Base-by-base conservation (phyloP, 2,113 vertebrate genomes). In the Caranx melampygus region DNA sequence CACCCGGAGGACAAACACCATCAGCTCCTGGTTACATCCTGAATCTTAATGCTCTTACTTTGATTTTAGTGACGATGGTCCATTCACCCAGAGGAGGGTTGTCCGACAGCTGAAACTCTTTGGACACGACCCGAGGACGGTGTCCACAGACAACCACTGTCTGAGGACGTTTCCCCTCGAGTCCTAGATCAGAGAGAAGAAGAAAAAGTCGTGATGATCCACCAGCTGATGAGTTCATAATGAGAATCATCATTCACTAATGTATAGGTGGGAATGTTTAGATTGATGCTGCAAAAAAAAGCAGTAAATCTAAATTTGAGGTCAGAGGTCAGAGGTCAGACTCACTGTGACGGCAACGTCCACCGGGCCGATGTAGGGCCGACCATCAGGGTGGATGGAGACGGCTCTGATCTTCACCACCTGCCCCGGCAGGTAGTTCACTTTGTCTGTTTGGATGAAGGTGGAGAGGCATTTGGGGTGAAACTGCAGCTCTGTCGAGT, bases 391-490 rank as follows among this genome's bases (percentile, higher is more conserved):
- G 20, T 86, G 88, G 31, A 97, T 34, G 0, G 94, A 94, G 65
- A 98, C 69, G 31, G 92, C 55, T 12, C 97, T 89, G 86, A 98
- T 95, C 87, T 95, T 96, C 70, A 98, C 96, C 3, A 79, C 81
- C 86, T 98, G 95, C 9, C n/a, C 95, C 0, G 96, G 94, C 70
- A 93, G 95, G 67, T 98, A 99, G 6, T 86, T 42, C 2, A 73
- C 18, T 78, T 96, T 97, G 90, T 99, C 96, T 0, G 95, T 98
- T 89, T 99, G 97, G 44, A 98, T 96, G 87, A 98, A 95, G 6
- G 95, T 95, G 0, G 94, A 94, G 20, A 91, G 61, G 69, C 91
- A 91, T 81, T 94, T 94, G 34, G 82, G 68, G 54, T 69, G 13
- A 40, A 93, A 94, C 1, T 31, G 34, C 71, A 98, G 82, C 20